These are phyloP conservation scores for Epinotia brunnichana DNA, from an alignment of 2,888 invertebrate species.

Conservation along the genomic window DNA sequence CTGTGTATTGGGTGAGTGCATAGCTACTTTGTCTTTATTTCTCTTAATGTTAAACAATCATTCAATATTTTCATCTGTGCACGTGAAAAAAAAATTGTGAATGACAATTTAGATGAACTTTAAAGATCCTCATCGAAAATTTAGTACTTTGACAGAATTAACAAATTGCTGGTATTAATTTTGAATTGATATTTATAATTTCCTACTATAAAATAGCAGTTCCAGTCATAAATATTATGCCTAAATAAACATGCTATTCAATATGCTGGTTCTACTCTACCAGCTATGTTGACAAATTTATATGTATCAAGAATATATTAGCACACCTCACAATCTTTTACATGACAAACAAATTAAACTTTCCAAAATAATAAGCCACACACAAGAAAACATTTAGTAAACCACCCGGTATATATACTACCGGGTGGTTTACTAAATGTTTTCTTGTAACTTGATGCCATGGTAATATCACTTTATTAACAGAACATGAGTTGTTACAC, in stretches of 20 bases:
- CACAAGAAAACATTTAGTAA: too few species aligned
- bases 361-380: neutral
- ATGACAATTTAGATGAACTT: neutral
- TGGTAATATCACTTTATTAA: neutral
- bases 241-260: neutral
- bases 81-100: neutral
- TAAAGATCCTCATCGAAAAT: neutral
- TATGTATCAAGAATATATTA: too few species aligned
- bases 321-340: neutral
- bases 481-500: neutral
- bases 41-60: neutral
- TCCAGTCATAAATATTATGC: neutral
- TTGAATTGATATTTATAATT: too few species aligned
- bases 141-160: too few species aligned
- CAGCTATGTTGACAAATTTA: too few species aligned
- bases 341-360: neutral
- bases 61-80: neutral
- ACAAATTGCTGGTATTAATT: too few species aligned
- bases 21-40: constrained; percentile 18
- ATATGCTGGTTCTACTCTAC: too few species aligned
- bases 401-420: neutral
- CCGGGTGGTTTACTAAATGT: neutral
- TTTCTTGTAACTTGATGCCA: neutral
- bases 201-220: too few species aligned
- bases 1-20: constrained; percentile 24